Percentiles rank a stretch among this genome's conserved stretches.
These are phyloP conservation scores for Eudemis profundana DNA, from an alignment of 2,888 invertebrate species.

Conservation along the genomic window DNA sequence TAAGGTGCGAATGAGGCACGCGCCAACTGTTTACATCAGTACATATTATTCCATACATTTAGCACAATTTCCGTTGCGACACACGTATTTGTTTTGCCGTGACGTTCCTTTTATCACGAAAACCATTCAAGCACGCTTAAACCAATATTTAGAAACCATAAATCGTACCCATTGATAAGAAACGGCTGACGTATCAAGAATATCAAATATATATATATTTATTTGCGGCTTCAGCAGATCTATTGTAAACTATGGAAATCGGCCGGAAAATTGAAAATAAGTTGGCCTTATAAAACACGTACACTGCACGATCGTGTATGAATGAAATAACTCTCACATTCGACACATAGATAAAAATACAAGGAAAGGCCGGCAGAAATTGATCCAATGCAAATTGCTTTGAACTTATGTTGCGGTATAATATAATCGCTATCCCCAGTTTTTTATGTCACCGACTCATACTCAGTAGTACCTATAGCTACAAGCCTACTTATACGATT, in stretches of 20 bases:
- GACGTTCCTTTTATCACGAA: slow-evolving; percentile 33
- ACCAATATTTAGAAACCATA: slow-evolving; percentile 40
- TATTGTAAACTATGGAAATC: not conserved
- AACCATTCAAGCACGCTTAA: slow-evolving; percentile 18
- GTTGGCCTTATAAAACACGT: too few relatives aligned
- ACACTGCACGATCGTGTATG: too few relatives aligned
- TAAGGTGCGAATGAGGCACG: slow-evolving; percentile 24
- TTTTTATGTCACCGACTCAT: too few relatives aligned
- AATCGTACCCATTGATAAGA: slow-evolving; percentile 39
- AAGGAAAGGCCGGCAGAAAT: too few relatives aligned
- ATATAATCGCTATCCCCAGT: too few relatives aligned
- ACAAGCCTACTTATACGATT: too few relatives aligned
- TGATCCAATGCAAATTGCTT: too few relatives aligned
- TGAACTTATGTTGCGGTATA: too few relatives aligned
- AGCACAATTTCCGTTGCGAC: slow-evolving; percentile 30
- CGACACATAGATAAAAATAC: too few relatives aligned
- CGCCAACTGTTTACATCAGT: slow-evolving; percentile 27
- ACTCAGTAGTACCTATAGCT: too few relatives aligned
- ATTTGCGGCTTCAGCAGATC: not conserved
- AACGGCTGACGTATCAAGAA: slow-evolving; percentile 31
- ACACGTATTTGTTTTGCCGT: slow-evolving; percentile 28
- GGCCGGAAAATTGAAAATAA: not conserved
- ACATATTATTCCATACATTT: slow-evolving; percentile 29
- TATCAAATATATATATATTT: slow-evolving; percentile 26
- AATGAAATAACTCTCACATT: too few relatives aligned